phyloP scores from a whole-genome alignment of 2,888 invertebrate genomes.

The Oegoconia quadripuncta region DNA sequence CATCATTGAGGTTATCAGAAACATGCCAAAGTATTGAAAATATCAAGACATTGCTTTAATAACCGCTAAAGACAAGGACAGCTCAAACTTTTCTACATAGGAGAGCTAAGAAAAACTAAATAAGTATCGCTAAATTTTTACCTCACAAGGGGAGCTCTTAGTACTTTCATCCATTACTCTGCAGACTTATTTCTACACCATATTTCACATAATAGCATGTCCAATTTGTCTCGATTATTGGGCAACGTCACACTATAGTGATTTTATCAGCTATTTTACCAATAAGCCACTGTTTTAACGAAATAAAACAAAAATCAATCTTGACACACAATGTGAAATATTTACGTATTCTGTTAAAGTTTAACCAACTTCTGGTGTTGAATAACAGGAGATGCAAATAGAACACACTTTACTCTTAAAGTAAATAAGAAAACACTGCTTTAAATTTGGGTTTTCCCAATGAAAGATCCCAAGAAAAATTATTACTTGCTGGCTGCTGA shows the following conservation, averaged over 20 bases:
- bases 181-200: constrained; percentile 57
- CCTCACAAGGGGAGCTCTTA: constrained; percentile 75
- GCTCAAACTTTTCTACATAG: too few species aligned
- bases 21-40: too few species aligned
- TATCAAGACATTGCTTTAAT: too few species aligned
- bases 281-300: constrained; percentile 70
- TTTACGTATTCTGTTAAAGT: constrained; percentile 51
- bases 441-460: constrained; percentile 34
- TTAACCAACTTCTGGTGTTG: constrained; percentile 36
- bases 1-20: too few species aligned
- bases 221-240: constrained; percentile 45
- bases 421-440: constrained; percentile 13
- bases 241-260: constrained; percentile 65
- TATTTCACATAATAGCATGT: constrained; percentile 59
- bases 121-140: constrained; percentile 60
- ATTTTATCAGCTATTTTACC: constrained; percentile 65
- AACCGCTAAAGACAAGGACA: too few species aligned
- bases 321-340: constrained; percentile 62
- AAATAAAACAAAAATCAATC: constrained; percentile 74
- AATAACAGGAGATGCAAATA: constrained; percentile 24
- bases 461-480: constrained; percentile 28
- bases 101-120: constrained; percentile 39
- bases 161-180: constrained; percentile 71
- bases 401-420: constrained; percentile 8
- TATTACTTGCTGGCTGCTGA: not conserved